These are phyloP conservation scores for Lytechinus variegatus DNA, from an alignment of 35 echinoderm and acorn worm species.

Conservation along the genomic window DNA sequence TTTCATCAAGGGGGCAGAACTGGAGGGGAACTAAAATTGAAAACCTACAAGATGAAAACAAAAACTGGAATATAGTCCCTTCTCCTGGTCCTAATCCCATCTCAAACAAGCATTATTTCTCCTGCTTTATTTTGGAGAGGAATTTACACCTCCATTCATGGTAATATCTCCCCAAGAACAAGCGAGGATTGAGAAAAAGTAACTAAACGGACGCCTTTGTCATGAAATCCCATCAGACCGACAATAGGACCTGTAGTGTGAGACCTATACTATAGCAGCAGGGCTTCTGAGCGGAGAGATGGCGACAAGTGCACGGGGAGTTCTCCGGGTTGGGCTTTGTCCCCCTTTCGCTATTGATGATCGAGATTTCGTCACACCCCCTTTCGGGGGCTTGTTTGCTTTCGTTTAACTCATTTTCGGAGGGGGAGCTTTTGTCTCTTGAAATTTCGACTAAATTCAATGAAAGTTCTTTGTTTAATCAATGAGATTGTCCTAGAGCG, in stretches of 20 bases:
- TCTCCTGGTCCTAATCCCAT: constrained; percentile 10
- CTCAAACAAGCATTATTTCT: constrained; percentile 27
- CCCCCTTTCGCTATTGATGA: background rate
- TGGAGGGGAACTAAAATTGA: background rate
- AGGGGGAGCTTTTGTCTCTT: constrained; percentile 15
- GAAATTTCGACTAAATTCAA: background rate
- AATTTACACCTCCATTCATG: background rate
- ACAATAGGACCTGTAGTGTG: constrained; percentile 15
- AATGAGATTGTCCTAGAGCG: background rate
- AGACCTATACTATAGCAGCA: background rate
- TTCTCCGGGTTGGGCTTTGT: background rate
- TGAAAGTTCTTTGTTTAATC: constrained; percentile 35
- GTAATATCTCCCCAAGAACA: background rate
- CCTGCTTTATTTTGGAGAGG: background rate
- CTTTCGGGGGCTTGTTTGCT: background rate
- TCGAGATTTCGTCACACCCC: background rate
- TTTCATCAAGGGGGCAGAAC: background rate
- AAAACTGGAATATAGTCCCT: background rate
- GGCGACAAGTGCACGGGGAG: background rate
- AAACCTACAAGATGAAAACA: background rate
- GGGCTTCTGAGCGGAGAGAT: background rate
- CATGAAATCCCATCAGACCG: background rate
- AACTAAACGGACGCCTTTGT: constrained; percentile 18
- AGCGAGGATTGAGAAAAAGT: background rate
- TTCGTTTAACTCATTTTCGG: background rate